Conservation (phyloP, 1,140 invertebrate species). For the Drosophila albomicans region DNA sequence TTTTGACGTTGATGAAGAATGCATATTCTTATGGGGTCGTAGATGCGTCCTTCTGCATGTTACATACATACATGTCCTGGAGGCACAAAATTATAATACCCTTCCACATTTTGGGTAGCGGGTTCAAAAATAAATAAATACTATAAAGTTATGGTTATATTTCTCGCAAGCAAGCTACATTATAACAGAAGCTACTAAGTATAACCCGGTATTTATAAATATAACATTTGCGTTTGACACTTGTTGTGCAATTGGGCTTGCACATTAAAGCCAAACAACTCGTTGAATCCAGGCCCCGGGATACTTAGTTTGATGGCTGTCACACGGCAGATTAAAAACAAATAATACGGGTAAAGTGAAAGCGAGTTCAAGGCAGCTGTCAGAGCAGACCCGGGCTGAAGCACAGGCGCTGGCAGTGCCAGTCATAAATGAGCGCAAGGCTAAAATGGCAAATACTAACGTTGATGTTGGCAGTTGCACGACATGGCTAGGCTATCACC, state of each 20-base stretch:
- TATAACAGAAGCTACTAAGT: neutral
- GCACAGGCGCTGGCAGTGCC: conserved; percentile 19
- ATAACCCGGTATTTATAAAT: conserved; percentile 7
- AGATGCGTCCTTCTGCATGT: no score
- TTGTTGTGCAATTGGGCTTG: conserved; percentile 25
- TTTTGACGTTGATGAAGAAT: no score
- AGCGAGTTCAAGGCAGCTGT: conserved; percentile 49
- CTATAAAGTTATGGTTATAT: no score
- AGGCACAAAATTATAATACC: no score
- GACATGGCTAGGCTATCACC: conserved; percentile 22
- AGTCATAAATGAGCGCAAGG: conserved; percentile 72
- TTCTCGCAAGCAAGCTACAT: neutral
- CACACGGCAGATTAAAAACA: conserved; percentile 72
- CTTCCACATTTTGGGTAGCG: no score
- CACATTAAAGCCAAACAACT: conserved; percentile 15
- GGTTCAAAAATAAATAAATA: no score
- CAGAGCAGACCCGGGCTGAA: conserved; percentile 2
- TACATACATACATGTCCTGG: no score
- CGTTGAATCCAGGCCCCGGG: conserved; percentile 3
- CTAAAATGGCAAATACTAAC: conserved; percentile 35
- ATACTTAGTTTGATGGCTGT: conserved; percentile 38
- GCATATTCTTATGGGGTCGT: no score
- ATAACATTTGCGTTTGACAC: conserved; percentile 25
- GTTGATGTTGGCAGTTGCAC: conserved; percentile 60
- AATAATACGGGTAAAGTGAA: conserved; percentile 56